Evolutionary conservation across 1,140 invertebrate species (phyloP).

Genomic region (Pseudomyrmex concolor): DNA sequence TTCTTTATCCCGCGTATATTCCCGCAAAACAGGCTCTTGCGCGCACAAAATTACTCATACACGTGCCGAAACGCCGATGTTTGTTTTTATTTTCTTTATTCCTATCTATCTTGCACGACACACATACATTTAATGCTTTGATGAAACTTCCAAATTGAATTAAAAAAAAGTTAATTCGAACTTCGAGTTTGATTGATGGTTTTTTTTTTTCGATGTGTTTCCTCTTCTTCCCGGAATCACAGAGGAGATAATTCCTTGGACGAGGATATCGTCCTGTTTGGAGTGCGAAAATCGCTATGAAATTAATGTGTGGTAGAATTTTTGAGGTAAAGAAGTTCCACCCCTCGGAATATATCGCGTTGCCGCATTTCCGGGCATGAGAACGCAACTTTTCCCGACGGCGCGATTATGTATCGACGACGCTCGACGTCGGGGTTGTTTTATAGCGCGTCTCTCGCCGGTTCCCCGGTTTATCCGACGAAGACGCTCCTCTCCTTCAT

Average conservation of each 20-base stretch:
- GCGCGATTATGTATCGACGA: constrained; percentile 72
- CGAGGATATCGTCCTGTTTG: background rate
- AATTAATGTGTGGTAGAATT: constrained; percentile 21
- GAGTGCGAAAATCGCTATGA: constrained; percentile 14
- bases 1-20: constrained; percentile 52
- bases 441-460: constrained; percentile 60
- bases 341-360: constrained; percentile 23
- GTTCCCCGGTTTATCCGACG: constrained; percentile 44
- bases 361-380: constrained; percentile 64
- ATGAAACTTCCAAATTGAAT: too few relatives aligned
- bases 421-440: constrained; percentile 67
- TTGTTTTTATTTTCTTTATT: background rate
- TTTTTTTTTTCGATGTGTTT: too few relatives aligned
- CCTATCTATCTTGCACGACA: background rate
- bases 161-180: too few relatives aligned
- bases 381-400: constrained; percentile 62
- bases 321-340: constrained; percentile 33
- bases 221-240: too few relatives aligned
- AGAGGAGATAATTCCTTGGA: too few relatives aligned
- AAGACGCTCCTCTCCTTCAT: constrained; percentile 47
- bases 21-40: constrained; percentile 45
- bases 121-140: too few relatives aligned
- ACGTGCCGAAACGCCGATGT: constrained; percentile 19
- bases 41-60: constrained; percentile 49
- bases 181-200: too few relatives aligned